Percentiles rank a stretch among this genome's conserved stretches.
Evolutionary conservation across 2,797 vertebrate genomes (phyloP).

Genomic region (Hybognathus amarus): DNA sequence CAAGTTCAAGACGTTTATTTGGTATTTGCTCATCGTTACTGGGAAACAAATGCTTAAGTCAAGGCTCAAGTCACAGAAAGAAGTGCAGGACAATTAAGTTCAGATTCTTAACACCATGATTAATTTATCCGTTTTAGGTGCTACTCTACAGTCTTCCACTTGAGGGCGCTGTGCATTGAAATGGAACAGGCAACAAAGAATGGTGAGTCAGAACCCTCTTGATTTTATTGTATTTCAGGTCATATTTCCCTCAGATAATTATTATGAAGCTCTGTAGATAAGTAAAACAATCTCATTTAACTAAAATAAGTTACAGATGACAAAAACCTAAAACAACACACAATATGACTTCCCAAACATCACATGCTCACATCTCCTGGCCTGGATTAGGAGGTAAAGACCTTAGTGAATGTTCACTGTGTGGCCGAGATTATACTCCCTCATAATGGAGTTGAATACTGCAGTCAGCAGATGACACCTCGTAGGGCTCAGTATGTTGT

Average conservation of each 20-base stretch:
- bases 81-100: neutral
- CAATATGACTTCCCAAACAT: slow-evolving; percentile 46
- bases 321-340: slow-evolving; percentile 15
- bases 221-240: slow-evolving; percentile 53
- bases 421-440: slow-evolving; percentile 57
- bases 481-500: slow-evolving; percentile 57
- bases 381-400: slow-evolving; percentile 56
- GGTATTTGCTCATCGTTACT: neutral
- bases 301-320: neutral
- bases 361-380: slow-evolving; percentile 38
- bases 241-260: slow-evolving; percentile 46
- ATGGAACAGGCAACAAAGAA: slow-evolving; percentile 71
- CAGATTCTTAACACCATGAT: neutral
- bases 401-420: slow-evolving; percentile 50
- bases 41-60: neutral
- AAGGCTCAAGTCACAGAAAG: neutral
- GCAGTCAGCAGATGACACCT: slow-evolving; percentile 56
- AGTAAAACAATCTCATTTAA: neutral
- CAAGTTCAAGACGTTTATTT: neutral
- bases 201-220: slow-evolving; percentile 53
- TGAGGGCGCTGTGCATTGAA: slow-evolving; percentile 65
- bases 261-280: slow-evolving; percentile 28
- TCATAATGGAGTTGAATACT: slow-evolving; percentile 59
- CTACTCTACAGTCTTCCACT: slow-evolving; percentile 64
- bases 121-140: slow-evolving; percentile 20